phyloP scores from a whole-genome alignment of 2,888 invertebrate species.

The Agrochola litura region DNA sequence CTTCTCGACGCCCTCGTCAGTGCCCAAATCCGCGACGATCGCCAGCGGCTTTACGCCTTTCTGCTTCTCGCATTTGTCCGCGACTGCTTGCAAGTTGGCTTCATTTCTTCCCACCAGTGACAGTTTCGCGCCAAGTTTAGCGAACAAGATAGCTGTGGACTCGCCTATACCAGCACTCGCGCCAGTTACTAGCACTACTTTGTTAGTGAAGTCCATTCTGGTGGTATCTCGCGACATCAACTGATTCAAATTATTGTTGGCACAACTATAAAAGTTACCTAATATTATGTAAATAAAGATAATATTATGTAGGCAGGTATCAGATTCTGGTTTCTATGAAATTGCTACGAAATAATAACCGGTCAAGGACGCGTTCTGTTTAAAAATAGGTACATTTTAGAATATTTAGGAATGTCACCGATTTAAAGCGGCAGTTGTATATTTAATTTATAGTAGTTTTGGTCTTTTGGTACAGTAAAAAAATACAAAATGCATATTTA shows the following conservation, averaged over 20 bases:
- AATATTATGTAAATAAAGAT: constrained; percentile 12
- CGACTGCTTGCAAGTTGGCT: constrained; percentile 66
- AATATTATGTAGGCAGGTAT: background rate
- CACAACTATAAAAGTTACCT: constrained; percentile 10
- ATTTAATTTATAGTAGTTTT: no score
- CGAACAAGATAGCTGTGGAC: constrained; percentile 70
- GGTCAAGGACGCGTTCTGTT: background rate
- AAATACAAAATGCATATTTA: no score
- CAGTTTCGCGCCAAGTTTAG: constrained; percentile 70
- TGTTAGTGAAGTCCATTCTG: constrained; percentile 65
- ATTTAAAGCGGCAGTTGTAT: no score
- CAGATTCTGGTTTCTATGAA: constrained; percentile 12
- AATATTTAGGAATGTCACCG: background rate
- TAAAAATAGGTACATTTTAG: background rate
- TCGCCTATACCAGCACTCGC: constrained; percentile 76
- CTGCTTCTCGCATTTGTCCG: constrained; percentile 63
- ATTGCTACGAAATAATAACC: constrained; percentile 2
- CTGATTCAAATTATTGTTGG: constrained; percentile 5
- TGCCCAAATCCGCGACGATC: constrained; percentile 73
- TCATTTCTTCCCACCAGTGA: constrained; percentile 72
- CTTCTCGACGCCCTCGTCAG: constrained; percentile 74
- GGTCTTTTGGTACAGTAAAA: no score
- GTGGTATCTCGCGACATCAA: background rate
- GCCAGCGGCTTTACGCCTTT: constrained; percentile 66
- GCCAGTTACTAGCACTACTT: constrained; percentile 76